Conservation (phyloP, 1,140 invertebrate genomes). For the Magallana angulata region DNA sequence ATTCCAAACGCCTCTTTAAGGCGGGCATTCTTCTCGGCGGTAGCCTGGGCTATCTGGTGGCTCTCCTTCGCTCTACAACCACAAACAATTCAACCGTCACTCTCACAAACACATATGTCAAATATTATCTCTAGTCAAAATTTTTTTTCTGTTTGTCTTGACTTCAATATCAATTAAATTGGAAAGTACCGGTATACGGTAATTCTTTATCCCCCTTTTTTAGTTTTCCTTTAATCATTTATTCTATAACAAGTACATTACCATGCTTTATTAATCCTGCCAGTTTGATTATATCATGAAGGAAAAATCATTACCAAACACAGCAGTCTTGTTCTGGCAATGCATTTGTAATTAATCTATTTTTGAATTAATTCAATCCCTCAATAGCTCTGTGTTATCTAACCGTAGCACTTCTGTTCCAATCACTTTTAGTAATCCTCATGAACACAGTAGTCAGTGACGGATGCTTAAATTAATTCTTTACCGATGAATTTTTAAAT, state of each 20-base stretch:
- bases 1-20: conserved; percentile 96
- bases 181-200: background rate
- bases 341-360: conserved; percentile 3
- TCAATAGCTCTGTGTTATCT: too few relatives aligned
- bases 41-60: conserved; percentile 97
- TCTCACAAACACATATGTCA: background rate
- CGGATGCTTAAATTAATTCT: too few relatives aligned
- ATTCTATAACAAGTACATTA: background rate
- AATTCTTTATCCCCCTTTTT: background rate
- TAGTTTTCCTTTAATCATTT: background rate
- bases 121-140: background rate
- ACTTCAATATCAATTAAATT: background rate
- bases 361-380: background rate
- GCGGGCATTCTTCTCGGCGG: conserved; percentile 95
- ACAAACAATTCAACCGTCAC: conserved; percentile 40
- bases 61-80: conserved; percentile 92
- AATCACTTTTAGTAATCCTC: too few relatives aligned
- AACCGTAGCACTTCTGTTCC: too few relatives aligned
- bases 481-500: too few relatives aligned
- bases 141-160: background rate
- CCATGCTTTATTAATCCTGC: background rate
- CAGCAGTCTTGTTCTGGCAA: background rate
- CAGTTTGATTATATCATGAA: background rate
- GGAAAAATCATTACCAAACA: conserved; percentile 1
- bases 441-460: too few relatives aligned